phyloP scores from a whole-genome alignment of 2,113 vertebrate species.

The Lophius piscatorius region DNA sequence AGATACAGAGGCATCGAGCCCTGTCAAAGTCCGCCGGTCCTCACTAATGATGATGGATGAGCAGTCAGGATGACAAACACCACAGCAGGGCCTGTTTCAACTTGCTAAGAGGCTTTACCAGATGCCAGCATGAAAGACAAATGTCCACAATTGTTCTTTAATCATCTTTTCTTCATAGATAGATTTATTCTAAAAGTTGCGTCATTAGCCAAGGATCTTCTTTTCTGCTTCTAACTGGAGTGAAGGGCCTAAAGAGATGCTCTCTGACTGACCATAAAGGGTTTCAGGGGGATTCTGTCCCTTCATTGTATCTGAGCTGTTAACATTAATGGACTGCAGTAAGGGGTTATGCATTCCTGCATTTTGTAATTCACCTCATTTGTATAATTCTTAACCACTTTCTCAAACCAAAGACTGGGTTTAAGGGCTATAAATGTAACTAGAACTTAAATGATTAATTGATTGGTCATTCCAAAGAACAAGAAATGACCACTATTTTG shows the following conservation, averaged over 20 bases:
- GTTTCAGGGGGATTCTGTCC: neutral
- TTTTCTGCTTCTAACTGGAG: neutral
- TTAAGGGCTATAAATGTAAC: no score
- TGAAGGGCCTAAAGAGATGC: neutral
- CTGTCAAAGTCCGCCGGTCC: constrained; percentile 51
- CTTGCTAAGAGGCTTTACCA: constrained; percentile 67
- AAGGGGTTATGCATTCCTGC: constrained; percentile 4
- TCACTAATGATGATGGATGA: constrained; percentile 79
- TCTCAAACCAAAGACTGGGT: no score
- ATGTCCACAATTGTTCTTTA: constrained; percentile 56
- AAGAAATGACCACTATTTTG: no score
- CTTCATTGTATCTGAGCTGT: constrained; percentile 21
- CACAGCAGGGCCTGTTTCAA: constrained; percentile 70
- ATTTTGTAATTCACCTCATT: constrained; percentile 1
- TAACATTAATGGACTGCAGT: constrained; percentile 25
- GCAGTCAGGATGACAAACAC: constrained; percentile 72
- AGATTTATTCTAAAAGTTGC: neutral
- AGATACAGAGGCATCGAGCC: constrained; percentile 59
- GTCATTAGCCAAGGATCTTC: neutral
- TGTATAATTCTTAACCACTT: no score
- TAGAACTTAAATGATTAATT: no score
- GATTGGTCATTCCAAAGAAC: no score
- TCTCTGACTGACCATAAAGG: neutral
- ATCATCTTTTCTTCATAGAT: constrained; percentile 37
- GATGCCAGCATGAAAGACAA: constrained; percentile 64